phyloP scores from a whole-genome alignment of 2,888 invertebrate species.

The Cristatella mucedo region DNA sequence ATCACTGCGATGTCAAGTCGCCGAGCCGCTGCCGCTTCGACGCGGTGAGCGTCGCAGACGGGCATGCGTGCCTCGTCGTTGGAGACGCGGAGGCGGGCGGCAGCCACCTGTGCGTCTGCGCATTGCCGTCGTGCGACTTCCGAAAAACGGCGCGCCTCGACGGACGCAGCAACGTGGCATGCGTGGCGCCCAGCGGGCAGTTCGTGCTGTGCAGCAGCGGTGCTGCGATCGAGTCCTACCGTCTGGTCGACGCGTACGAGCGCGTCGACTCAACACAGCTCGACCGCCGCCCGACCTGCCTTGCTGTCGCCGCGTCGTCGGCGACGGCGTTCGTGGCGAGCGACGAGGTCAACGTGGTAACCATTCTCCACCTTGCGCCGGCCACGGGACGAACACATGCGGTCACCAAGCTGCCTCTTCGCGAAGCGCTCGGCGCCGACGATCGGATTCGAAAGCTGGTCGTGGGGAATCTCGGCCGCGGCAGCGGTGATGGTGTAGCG shows the following conservation, averaged over 20 bases:
- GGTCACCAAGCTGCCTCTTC: conserved; percentile 14
- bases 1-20: conserved; percentile 24
- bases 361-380: conserved; percentile 22
- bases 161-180: conserved; percentile 22
- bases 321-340: conserved; percentile 23
- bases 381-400: conserved; percentile 29
- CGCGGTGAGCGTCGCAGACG: conserved; percentile 20
- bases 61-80: conserved; percentile 24
- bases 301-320: conserved; percentile 24
- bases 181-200: conserved; percentile 23
- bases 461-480: conserved; percentile 13
- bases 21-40: conserved; percentile 26
- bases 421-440: conserved; percentile 15
- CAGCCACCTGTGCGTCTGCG: conserved; percentile 31
- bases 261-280: conserved; percentile 20
- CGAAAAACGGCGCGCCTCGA: conserved; percentile 26
- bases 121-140: conserved; percentile 21
- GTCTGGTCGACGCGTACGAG: conserved; percentile 23
- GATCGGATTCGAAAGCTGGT: conserved; percentile 14
- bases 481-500: too few relatives aligned
- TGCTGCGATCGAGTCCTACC: conserved; percentile 22
- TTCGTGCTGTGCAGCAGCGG: conserved; percentile 29
- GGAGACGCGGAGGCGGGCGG: too few relatives aligned
- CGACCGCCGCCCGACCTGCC: conserved; percentile 18
- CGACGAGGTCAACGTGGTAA: conserved; percentile 20